phyloP scores from a whole-genome alignment of 2,113 vertebrate genomes.

The Gopherus evgoodei region DNA sequence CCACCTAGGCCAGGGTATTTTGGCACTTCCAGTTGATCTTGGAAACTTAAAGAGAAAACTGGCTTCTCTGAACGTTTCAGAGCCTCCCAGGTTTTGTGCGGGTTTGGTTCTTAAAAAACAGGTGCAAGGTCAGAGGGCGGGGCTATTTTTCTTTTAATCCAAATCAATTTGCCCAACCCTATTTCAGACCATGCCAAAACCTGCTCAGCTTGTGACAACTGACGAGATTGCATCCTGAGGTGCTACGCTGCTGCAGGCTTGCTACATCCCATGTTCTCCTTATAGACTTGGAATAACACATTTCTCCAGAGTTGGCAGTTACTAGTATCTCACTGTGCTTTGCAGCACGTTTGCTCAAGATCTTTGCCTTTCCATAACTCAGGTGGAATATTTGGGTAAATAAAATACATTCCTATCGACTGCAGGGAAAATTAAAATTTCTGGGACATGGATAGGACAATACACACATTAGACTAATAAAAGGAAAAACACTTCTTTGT shows the following conservation, averaged over 20 bases:
- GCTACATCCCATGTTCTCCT: neutral
- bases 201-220: neutral
- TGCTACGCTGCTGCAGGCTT: neutral
- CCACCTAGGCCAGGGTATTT: neutral
- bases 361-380: accelerated
- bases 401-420: neutral
- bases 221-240: accelerated
- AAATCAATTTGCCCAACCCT: neutral
- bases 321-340: neutral
- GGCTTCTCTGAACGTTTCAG: neutral
- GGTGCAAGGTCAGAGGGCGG: neutral
- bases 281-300: accelerated
- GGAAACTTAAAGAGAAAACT: neutral
- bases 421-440: accelerated
- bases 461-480: neutral
- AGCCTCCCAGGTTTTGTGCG: neutral
- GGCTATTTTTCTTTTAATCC: neutral
- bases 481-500: neutral
- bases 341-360: neutral
- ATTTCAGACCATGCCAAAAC: neutral
- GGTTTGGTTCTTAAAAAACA: neutral
- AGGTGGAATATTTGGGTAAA: accelerated
- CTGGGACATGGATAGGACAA: neutral
- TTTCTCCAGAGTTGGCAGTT: accelerated
- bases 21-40: neutral